Conservation (phyloP, 37 sponge, comb jelly and placozoan genomes). For the Haliclona indistincta region DNA sequence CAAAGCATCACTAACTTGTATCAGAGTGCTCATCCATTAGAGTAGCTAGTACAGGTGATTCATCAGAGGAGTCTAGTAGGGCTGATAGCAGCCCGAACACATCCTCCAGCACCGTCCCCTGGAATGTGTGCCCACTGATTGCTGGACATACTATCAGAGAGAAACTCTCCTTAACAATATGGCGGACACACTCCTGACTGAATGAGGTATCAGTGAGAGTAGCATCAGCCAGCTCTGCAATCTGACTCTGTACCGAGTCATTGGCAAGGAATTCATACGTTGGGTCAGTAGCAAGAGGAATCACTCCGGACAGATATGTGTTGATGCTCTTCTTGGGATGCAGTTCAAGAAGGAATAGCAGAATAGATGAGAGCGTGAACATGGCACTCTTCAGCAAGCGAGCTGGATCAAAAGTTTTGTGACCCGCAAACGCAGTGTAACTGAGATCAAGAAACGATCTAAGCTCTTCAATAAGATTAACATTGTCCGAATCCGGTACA, state of each 20-base stretch:
- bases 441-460: constrained; percentile 29
- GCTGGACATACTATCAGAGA: neutral
- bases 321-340: neutral
- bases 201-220: too few relatives aligned
- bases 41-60: constrained; percentile 6
- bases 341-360: constrained; percentile 10
- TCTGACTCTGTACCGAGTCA: constrained; percentile 26
- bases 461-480: constrained; percentile 14
- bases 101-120: constrained; percentile 40
- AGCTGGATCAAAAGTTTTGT: constrained; percentile 42
- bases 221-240: constrained; percentile 16
- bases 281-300: neutral
- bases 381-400: constrained; percentile 60
- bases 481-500: neutral
- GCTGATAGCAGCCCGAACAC: constrained; percentile 25
- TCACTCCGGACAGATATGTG: neutral
- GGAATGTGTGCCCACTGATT: constrained; percentile 9
- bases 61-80: constrained; percentile 15
- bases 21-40: neutral
- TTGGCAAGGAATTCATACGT: neutral
- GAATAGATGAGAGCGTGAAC: constrained; percentile 8
- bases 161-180: neutral
- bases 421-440: constrained; percentile 53
- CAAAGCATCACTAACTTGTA: constrained; percentile 4
- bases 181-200: too few relatives aligned